Evolutionary conservation across 92 coral and sea anemone species (phyloP), one percentile per base, ranked within the genome.

Genomic region (Phenganax subtilis): DNA sequence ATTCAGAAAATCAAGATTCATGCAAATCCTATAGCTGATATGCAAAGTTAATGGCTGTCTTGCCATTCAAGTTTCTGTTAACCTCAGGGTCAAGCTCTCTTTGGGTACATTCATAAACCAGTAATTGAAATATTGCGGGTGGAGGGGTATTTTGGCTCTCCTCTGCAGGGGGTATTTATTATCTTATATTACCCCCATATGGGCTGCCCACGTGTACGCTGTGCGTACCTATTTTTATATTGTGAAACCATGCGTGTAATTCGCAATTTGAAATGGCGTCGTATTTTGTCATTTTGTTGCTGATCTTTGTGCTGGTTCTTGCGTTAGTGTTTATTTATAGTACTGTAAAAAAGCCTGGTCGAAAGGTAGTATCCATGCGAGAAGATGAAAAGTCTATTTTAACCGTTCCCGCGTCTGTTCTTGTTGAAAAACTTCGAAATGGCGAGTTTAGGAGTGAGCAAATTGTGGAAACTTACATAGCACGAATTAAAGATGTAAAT

Each of bases 11-110:
- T 90, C n/a, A 94, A 96, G 20, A 88, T 94, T 3, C 98, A 94
- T 80, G 98, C 98, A 25, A 94, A 94, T 73, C 98, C 98, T 17
- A 91, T 94, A 16, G 97, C 98, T 30, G 94, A 94, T 17, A 72
- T 86, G 69, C 77, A 83, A 75, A 68, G 80, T 69, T 86, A 55
- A 82, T 17, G 11, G 10, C 31, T n/a, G 27, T 20, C 25, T 20
- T 20, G 25, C 25, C 25, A 20, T 20, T 20, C 25, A 20, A 20
- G 25, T 20, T 20, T 20, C 25, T 20, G 25, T 20, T 20, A 20
- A 20, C 25, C 25, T 20, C 25, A 20, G 25, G 25, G 47, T 37
- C 47, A 37, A 5, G 2, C 47, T 37, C 47, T 37, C 47, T 37
- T 37, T 37, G 47, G 2, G 3, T 37, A 37, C 47, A 37, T 37